Conservation (phyloP, 2,888 invertebrate genomes). For the Apotomis betuletana region DNA sequence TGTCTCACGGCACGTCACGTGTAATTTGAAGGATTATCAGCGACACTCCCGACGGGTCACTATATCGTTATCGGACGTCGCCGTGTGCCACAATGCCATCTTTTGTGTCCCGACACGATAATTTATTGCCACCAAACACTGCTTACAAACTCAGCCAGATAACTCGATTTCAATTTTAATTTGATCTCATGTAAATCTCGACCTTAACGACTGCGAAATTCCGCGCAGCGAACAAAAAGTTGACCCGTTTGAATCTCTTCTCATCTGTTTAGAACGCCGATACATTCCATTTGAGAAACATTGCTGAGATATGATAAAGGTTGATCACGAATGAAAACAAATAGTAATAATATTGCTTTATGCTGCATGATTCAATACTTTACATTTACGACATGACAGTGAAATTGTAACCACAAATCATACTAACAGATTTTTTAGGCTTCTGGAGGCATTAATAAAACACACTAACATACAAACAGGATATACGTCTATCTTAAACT, state of each 20-base stretch:
- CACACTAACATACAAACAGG: no score
- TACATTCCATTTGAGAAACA: slow-evolving; percentile 41
- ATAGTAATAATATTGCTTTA: slow-evolving; percentile 1
- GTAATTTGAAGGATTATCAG: slow-evolving; percentile 55
- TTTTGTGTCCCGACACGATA: slow-evolving; percentile 79
- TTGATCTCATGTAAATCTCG: slow-evolving; percentile 47
- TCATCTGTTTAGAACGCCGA: slow-evolving; percentile 44
- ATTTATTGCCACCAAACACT: slow-evolving; percentile 78
- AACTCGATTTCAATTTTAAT: slow-evolving; percentile 66
- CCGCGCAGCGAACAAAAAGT: slow-evolving; percentile 30
- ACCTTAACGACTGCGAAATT: slow-evolving; percentile 36
- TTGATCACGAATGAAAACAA: slow-evolving; percentile 10
- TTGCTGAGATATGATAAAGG: slow-evolving; percentile 29
- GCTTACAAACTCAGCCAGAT: slow-evolving; percentile 69
- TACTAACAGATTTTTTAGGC: not conserved
- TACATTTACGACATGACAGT: not conserved
- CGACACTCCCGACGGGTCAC: slow-evolving; percentile 49
- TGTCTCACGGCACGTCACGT: slow-evolving; percentile 48
- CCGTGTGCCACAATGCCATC: slow-evolving; percentile 79
- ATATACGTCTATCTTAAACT: no score
- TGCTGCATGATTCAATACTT: slow-evolving; percentile 1
- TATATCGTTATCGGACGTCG: slow-evolving; percentile 76
- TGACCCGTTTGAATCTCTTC: slow-evolving; percentile 25
- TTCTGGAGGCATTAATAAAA: not conserved
- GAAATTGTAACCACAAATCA: not conserved